Evolutionary conservation across 2,888 invertebrate genomes (phyloP).

Genomic region (Spodoptera littoralis): DNA sequence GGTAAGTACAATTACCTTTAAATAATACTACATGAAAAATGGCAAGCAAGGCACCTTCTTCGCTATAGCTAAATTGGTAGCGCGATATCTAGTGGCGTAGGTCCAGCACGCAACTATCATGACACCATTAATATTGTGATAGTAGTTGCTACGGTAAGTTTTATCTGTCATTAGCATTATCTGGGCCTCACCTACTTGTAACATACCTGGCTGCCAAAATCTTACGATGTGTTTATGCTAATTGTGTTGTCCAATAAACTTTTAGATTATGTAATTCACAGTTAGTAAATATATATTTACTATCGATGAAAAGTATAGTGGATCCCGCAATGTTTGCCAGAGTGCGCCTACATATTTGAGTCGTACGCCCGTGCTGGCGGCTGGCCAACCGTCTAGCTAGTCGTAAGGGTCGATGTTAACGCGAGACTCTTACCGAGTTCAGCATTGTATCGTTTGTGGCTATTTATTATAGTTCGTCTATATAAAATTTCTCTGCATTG

Average conservation of each 20-base stretch:
- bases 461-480: slow-evolving; percentile 27
- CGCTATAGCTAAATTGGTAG: slow-evolving; percentile 29
- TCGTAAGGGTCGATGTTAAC: slow-evolving; percentile 44
- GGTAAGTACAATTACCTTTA: slow-evolving; percentile 62
- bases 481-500: slow-evolving; percentile 4
- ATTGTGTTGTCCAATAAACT: slow-evolving; percentile 52
- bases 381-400: slow-evolving; percentile 46
- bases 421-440: slow-evolving; percentile 24
- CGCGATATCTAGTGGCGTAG: slow-evolving; percentile 54
- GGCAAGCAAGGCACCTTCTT: slow-evolving; percentile 2
- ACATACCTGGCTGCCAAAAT: slow-evolving; percentile 2
- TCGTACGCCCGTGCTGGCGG: slow-evolving; percentile 47
- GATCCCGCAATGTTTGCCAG: slow-evolving; percentile 61
- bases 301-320: slow-evolving; percentile 56
- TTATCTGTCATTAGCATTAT: not conserved
- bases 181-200: not conserved
- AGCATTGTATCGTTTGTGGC: slow-evolving; percentile 31
- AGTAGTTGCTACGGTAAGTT: not conserved
- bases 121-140: slow-evolving; percentile 48
- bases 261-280: slow-evolving; percentile 44
- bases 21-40: no score
- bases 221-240: slow-evolving; percentile 23
- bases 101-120: slow-evolving; percentile 52
- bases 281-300: slow-evolving; percentile 67
- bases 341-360: slow-evolving; percentile 56